phyloP scores from a whole-genome alignment of 1,140 invertebrate genomes.

The Pinna nobilis region DNA sequence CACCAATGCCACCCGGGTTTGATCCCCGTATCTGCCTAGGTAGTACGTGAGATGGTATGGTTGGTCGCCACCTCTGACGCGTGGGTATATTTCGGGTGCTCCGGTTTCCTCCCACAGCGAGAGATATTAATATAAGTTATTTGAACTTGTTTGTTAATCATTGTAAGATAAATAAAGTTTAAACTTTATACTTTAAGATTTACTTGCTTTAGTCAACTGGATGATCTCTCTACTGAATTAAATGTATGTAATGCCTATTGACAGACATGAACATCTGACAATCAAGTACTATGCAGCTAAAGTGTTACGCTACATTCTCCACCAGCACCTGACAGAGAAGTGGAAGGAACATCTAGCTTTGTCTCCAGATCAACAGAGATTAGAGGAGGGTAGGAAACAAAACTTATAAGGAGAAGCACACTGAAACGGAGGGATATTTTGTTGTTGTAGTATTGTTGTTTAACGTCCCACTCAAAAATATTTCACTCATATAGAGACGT shows the following conservation, averaged over 20 bases:
- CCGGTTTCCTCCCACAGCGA: too few relatives aligned
- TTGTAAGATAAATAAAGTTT: too few relatives aligned
- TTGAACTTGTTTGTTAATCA: too few relatives aligned
- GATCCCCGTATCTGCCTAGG: too few relatives aligned
- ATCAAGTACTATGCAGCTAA: constrained; percentile 79
- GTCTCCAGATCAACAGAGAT: constrained; percentile 39
- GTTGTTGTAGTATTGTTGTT: too few relatives aligned
- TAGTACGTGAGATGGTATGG: too few relatives aligned
- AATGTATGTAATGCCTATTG: constrained; percentile 7
- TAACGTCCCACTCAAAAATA: not conserved
- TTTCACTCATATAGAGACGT: too few relatives aligned
- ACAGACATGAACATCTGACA: constrained; percentile 78
- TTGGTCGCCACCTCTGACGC: too few relatives aligned
- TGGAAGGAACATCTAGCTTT: constrained; percentile 37
- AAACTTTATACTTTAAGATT: too few relatives aligned
- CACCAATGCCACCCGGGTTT: too few relatives aligned
- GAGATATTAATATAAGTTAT: too few relatives aligned
- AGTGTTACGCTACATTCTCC: constrained; percentile 68
- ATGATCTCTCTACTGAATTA: not conserved
- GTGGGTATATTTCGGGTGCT: too few relatives aligned
- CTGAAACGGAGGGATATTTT: not conserved
- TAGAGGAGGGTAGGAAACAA: constrained; percentile 50
- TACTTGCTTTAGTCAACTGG: not conserved
- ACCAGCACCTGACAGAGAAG: constrained; percentile 41
- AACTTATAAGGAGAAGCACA: not conserved